Percentiles rank a stretch among this genome's conserved stretches.
phyloP scores from a whole-genome alignment of 2,113 vertebrate genomes.

The Telmatochromis bifrenatus region DNA sequence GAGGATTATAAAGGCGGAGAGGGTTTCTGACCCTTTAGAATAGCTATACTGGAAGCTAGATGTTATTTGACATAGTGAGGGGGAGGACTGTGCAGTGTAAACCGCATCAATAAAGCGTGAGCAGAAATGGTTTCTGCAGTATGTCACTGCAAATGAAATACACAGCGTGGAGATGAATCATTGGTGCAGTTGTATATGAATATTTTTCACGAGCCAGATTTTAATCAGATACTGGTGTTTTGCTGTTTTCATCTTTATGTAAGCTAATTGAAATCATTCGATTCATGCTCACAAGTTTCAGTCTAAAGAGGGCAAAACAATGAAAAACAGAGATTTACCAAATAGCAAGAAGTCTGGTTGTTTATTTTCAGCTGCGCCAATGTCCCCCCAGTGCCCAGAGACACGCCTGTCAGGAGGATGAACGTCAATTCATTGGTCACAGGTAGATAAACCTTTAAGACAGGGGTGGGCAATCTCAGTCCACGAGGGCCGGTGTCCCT shows the following conservation, averaged over 20 bases:
- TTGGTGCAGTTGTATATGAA: not conserved
- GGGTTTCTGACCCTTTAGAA: not conserved
- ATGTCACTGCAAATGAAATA: not conserved
- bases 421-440: not conserved
- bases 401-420: not conserved
- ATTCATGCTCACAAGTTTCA: not conserved
- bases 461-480: too few relatives aligned
- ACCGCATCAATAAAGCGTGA: not conserved
- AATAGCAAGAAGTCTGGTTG: not conserved
- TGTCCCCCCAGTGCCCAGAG: fast-evolving
- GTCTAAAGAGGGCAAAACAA: fast-evolving
- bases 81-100: not conserved
- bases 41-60: not conserved
- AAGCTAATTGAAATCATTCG: fast-evolving
- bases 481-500: too few relatives aligned
- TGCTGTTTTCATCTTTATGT: not conserved
- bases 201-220: not conserved
- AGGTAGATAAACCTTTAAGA: not conserved
- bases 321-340: not conserved
- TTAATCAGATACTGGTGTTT: fast-evolving
- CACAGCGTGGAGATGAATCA: not conserved
- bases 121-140: not conserved
- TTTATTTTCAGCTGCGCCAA: not conserved
- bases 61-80: not conserved
- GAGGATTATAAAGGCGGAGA: not conserved